Conservation (phyloP, 2,888 invertebrate species). For the Gerris lacustris region DNA sequence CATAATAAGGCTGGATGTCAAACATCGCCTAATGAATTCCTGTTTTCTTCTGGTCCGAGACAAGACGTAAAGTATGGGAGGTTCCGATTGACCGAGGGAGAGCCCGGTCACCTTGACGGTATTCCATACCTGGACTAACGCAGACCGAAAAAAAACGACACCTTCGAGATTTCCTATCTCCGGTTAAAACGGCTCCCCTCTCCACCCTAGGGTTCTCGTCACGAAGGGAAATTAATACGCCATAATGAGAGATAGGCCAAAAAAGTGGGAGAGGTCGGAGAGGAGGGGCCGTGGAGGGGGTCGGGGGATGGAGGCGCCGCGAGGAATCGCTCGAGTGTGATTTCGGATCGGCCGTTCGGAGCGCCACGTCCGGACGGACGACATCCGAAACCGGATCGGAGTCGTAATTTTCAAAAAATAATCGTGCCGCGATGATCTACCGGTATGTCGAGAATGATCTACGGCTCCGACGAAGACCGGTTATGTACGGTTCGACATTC, state of each 20-base stretch:
- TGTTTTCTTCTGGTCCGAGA: neutral
- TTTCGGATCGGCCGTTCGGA: too few species aligned
- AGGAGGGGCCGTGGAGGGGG: neutral
- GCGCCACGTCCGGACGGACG: too few species aligned
- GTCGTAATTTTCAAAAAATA: too few species aligned
- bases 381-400: too few species aligned
- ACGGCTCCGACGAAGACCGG: too few species aligned
- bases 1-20: neutral
- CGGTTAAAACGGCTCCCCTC: neutral
- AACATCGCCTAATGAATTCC: neutral
- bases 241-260: neutral
- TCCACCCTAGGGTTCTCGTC: neutral
- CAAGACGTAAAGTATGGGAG: neutral
- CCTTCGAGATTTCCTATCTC: neutral
- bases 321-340: too few species aligned
- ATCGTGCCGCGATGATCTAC: too few species aligned
- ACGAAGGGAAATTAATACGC: neutral
- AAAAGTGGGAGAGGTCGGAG: neutral
- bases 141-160: neutral
- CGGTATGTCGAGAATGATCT: too few species aligned
- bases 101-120: neutral
- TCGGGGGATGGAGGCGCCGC: neutral
- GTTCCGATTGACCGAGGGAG: neutral
- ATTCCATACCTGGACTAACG: neutral
- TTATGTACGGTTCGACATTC: too few species aligned